Conservation (phyloP, 2,888 invertebrate genomes). For the Alloplasta piceator region DNA sequence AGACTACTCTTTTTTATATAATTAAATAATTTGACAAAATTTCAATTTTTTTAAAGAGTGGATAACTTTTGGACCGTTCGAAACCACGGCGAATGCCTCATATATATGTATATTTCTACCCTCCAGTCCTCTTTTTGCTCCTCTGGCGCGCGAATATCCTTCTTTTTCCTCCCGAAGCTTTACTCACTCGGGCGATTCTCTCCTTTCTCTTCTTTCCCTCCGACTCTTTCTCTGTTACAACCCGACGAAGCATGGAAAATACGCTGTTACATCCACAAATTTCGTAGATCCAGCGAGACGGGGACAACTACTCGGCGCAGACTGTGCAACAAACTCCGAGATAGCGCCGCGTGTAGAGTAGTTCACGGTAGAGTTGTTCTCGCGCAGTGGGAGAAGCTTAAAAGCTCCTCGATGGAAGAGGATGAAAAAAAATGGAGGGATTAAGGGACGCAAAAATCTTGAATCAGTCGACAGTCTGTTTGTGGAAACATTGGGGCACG, state of each 20-base stretch:
- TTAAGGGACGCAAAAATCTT: too few relatives aligned
- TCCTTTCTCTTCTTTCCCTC: slow-evolving; percentile 10
- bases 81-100: too few relatives aligned
- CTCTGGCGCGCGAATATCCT: neutral
- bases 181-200: neutral
- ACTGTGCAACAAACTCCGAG: slow-evolving; percentile 20
- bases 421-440: neutral
- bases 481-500: too few relatives aligned
- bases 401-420: neutral
- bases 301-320: slow-evolving; percentile 5
- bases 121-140: too few relatives aligned
- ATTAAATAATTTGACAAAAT: too few relatives aligned
- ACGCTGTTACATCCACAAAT: slow-evolving; percentile 54
- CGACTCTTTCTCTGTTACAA: slow-evolving; percentile 3
- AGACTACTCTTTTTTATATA: too few relatives aligned
- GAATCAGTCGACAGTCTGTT: too few relatives aligned
- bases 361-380: too few relatives aligned
- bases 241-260: neutral
- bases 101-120: too few relatives aligned
- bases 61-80: too few relatives aligned
- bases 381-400: neutral
- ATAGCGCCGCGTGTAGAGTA: neutral
- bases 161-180: slow-evolving; percentile 35
- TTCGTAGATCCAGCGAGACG: slow-evolving; percentile 41
- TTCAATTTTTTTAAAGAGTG: too few relatives aligned